Evolutionary conservation across 2,113 vertebrate species (phyloP).

Genomic region (Glaucomys volans): DNA sequence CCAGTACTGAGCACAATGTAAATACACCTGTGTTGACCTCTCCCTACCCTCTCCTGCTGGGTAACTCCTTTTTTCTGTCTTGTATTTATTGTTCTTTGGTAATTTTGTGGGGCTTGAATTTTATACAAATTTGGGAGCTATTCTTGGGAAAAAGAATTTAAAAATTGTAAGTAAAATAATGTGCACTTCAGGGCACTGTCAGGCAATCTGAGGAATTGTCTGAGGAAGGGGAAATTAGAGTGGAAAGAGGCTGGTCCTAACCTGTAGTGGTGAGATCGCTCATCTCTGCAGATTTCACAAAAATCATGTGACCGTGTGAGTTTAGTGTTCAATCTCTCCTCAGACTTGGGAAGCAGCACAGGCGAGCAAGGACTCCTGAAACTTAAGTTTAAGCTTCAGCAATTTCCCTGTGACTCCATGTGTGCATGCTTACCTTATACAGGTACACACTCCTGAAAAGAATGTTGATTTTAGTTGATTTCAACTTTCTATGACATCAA

Average conservation of each 20-base stretch:
- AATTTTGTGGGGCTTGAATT: not conserved
- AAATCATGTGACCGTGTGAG: not conserved
- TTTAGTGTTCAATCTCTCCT: not conserved
- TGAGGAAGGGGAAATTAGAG: not conserved
- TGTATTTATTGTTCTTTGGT: not conserved
- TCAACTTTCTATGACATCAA: not conserved
- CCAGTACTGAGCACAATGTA: not conserved
- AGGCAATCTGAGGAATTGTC: rapidly evolving
- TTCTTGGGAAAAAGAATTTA: not conserved
- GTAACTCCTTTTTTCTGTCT: not conserved
- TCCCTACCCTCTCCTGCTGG: not conserved
- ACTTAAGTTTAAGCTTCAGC: not conserved
- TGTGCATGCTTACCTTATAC: too few species aligned
- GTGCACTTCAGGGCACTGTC: not conserved
- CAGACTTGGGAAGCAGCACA: not conserved
- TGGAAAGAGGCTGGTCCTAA: not conserved
- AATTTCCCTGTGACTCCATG: not conserved
- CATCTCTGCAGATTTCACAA: not conserved
- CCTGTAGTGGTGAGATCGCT: not conserved
- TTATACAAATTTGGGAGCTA: not conserved
- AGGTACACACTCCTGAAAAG: not conserved
- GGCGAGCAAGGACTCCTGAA: not conserved
- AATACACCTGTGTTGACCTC: not conserved
- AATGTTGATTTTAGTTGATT: not conserved
- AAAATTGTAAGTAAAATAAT: not conserved